Evolutionary conservation across 2,888 invertebrate genomes (phyloP), one percentile per base, ranked within the genome.

Genomic region (Cybosia mesomella): DNA sequence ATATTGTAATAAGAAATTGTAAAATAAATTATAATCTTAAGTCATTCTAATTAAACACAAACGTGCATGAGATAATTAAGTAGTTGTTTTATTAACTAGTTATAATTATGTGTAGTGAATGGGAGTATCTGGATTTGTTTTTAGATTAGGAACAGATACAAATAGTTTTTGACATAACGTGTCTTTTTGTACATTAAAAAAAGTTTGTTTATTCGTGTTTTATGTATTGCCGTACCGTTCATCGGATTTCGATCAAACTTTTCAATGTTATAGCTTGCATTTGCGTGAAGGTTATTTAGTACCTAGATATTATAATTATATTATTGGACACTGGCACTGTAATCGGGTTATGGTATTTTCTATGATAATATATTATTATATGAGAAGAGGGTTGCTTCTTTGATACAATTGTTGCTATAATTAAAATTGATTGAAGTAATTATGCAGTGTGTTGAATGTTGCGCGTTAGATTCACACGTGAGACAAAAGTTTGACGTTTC

Each of bases 31-130:
- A 58, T 63, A 67, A 67, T 66, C 73, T 59, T 59, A 63, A 63
- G 32, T 54, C 22, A 63, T 22, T 63, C 34, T 70, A 71, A 67
- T 66, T 71, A 68, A 28, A 61, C 21, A 70, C 64, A 54, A 54
- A 63, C 65, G 68, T 58, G 39, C 61, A 66, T 68, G 66, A 63
- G 53, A 32, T 73, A 67, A 75, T 71, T 75, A n/a, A 58, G 9
- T 58, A 9, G 9, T 58, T 68, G 54, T 64, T 67, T 68, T 71
- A 62, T 58, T 67, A 69, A 64, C 66, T 69, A 67, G 72, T 64
- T 72, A n/a, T n/a, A 72, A 67, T 67, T 71, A 43, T 67, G 68
- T 73, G 39, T 72, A 70, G 70, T 68, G 67, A 72, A 68, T 72
- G 64, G 70, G 21, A 63, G 71, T 71, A 77, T 69, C 68, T 69